Evolutionary conservation across 2,797 vertebrate genomes (phyloP), one percentile per base, ranked within the genome.

Genomic region (Girardinus metallicus): DNA sequence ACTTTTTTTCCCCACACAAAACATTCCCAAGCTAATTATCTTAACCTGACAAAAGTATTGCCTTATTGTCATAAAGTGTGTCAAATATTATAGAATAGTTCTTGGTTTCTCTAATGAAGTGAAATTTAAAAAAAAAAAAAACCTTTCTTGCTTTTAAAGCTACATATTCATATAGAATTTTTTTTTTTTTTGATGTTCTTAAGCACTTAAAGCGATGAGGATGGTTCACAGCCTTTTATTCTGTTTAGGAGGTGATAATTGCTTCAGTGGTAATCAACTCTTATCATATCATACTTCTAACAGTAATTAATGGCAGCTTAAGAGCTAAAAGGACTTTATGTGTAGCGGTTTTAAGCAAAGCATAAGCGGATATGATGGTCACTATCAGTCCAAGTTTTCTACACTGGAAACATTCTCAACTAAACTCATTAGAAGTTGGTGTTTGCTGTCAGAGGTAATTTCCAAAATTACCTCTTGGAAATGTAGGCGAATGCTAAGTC

Each of bases 111-210:
- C 57, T 86, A 88, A 87, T 79, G 66, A 87, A 76, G 82, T 49
- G 64, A 79, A 86, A 76, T 73, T n/a, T n/a, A n/a, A n/a, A n/a
- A n/a, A n/a, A 87, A 88, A 51, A 49, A 5, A 71, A 83, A 53
- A 57, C 76, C 18, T 57, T 74, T 31, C n/a, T 64, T 29, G 41
- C 77, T 85, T 57, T 80, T 80, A 71, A 71, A 82, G 23, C 62
- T 36, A 83, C 55, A 49, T 75, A 76, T 75, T 34, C 53, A 9
- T 47, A 82, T 81, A 78, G 83, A 70, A 80, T n/a, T n/a, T n/a
- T n/a, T n/a, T n/a, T n/a, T n/a, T n/a, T 80, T 89, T 86, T 86
- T 86, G 80, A 78, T 72, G 81, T 73, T 73, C 75, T 79, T 83
- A 68, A 83, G 85, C 75, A 80, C 73, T 80, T 79, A 86, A 79